Evolutionary conservation across 92 coral and sea anemone genomes (phyloP).

Genomic region (Phenganax marumi): DNA sequence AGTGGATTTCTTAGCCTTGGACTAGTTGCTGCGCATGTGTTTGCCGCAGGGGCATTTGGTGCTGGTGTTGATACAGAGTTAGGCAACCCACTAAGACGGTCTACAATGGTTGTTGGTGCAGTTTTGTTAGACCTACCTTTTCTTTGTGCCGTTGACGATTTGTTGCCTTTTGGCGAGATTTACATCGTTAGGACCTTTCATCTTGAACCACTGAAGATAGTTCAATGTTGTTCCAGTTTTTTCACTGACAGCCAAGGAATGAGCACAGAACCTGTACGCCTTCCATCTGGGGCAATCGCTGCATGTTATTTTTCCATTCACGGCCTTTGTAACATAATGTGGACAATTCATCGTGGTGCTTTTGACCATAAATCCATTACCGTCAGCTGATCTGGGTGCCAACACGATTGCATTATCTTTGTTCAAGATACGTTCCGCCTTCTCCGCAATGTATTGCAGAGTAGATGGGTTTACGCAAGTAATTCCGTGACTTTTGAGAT

Average conservation of each 20-base stretch:
- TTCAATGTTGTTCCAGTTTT: slow-evolving; percentile 4
- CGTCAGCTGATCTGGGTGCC: slow-evolving; percentile 8
- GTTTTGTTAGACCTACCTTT: too few relatives aligned
- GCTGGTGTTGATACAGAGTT: too few relatives aligned
- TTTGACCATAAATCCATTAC: slow-evolving; percentile 12
- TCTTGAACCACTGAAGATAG: slow-evolving; percentile 1
- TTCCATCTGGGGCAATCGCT: slow-evolving; percentile 15
- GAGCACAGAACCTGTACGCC: not conserved
- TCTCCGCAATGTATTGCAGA: not conserved
- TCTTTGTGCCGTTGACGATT: too few relatives aligned
- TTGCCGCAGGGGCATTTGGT: too few relatives aligned
- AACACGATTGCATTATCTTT: slow-evolving; percentile 15
- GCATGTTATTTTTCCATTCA: not conserved
- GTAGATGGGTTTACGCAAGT: not conserved
- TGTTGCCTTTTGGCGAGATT: not conserved
- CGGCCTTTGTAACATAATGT: slow-evolving; percentile 15
- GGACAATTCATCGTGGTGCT: slow-evolving; percentile 16
- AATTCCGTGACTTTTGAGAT: not conserved
- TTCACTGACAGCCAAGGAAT: not conserved
- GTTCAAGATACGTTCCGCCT: not conserved
- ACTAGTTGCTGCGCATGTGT: too few relatives aligned
- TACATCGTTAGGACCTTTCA: not conserved
- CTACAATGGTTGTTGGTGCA: too few relatives aligned
- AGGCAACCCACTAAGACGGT: too few relatives aligned
- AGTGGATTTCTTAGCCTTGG: too few relatives aligned